phyloP scores from a whole-genome alignment of 2,113 vertebrate species.

The Cettia cetti region DNA sequence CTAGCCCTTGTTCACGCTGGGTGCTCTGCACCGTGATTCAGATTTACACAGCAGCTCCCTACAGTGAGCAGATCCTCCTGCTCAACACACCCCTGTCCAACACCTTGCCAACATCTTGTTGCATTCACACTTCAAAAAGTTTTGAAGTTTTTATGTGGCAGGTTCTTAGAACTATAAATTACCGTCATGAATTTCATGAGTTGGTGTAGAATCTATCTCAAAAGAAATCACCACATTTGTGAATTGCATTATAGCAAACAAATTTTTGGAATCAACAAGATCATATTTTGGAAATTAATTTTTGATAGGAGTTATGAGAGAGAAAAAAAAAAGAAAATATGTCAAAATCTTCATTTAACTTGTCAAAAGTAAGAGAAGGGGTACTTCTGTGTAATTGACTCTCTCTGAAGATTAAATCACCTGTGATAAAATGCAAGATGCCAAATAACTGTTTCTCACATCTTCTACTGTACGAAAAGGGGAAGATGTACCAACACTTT shows the following conservation, averaged over 20 bases:
- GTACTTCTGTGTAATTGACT: background rate
- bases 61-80: background rate
- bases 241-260: background rate
- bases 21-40: fast-evolving
- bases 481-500: background rate
- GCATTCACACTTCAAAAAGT: background rate
- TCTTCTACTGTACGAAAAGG: background rate
- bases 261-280: background rate
- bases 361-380: background rate
- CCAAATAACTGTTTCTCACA: background rate
- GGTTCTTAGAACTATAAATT: background rate
- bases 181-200: background rate
- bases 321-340: background rate
- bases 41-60: background rate
- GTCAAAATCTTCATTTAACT: background rate
- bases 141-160: background rate
- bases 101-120: background rate
- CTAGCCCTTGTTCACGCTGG: fast-evolving
- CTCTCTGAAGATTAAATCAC: background rate
- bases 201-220: background rate
- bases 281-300: background rate
- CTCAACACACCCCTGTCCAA: background rate
- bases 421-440: background rate
- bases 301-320: background rate
- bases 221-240: background rate